Percentiles rank a stretch among this genome's conserved stretches.
Evolutionary conservation across 2,797 vertebrate genomes (phyloP).

Genomic region (Helostoma temminkii): DNA sequence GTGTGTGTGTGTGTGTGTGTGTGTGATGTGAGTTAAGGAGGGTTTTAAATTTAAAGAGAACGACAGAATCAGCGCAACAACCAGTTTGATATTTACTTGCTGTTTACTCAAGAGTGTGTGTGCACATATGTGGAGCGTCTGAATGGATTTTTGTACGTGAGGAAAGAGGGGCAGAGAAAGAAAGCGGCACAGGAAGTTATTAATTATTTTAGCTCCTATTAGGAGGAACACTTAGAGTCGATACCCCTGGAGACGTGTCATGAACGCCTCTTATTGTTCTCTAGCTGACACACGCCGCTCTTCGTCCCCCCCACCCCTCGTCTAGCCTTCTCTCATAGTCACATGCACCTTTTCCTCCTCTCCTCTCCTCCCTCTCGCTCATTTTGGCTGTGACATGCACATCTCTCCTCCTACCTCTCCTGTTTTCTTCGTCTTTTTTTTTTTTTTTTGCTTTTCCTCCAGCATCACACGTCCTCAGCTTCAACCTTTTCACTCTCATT

Average conservation of each 20-base stretch:
- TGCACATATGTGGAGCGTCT: constrained; percentile 6
- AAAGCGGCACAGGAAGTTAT: constrained; percentile 62
- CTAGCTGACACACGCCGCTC: constrained; percentile 64
- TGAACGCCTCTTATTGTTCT: constrained; percentile 79
- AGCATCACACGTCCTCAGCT: constrained; percentile 24
- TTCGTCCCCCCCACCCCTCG: constrained; percentile 42
- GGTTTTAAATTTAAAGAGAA: constrained; percentile 1
- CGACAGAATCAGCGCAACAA: constrained; percentile 8
- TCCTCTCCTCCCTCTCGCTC: constrained; percentile 39
- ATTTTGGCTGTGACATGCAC: constrained; percentile 46
- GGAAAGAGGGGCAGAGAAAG: constrained; percentile 11
- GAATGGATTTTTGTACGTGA: constrained; percentile 5
- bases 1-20: constrained; percentile 17
- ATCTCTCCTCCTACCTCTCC: constrained; percentile 44
- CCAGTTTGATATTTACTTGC: constrained; percentile 8
- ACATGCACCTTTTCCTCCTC: constrained; percentile 56
- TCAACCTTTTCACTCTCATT: constrained; percentile 52
- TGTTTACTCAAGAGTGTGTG: constrained; percentile 32
- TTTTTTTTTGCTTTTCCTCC: constrained; percentile 20
- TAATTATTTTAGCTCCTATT: constrained; percentile 76
- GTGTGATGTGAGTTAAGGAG: constrained; percentile 17
- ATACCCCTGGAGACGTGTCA: constrained; percentile 78
- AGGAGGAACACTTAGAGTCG: constrained; percentile 59
- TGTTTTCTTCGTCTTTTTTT: constrained; percentile 12
- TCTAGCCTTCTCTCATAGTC: constrained; percentile 60